Percentiles rank a stretch among this genome's conserved stretches.
Evolutionary conservation across 2,888 invertebrate species (phyloP).

Genomic region (Nomada flava): DNA sequence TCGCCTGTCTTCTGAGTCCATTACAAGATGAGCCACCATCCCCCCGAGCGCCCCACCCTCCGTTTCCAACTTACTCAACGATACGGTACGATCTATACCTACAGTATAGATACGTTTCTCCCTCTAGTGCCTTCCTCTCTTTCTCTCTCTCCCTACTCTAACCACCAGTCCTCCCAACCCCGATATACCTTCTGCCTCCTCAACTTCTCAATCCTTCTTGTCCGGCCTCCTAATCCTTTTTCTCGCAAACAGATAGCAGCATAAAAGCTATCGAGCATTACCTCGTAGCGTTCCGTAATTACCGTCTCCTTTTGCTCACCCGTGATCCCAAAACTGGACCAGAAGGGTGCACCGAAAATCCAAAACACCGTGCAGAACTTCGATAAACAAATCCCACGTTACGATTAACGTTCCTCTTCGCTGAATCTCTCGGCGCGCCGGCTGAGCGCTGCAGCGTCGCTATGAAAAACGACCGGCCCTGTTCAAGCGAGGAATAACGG

Average conservation of each 20-base stretch:
- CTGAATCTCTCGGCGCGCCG: not conserved
- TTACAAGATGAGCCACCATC: constrained; percentile 83
- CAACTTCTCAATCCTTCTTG: constrained; percentile 42
- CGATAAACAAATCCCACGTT: not conserved
- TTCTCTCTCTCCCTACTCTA: constrained; percentile 16
- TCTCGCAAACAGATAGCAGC: constrained; percentile 43
- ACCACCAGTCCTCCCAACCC: not conserved
- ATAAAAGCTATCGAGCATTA: constrained; percentile 43
- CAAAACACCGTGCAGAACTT: not conserved
- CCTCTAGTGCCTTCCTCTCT: constrained; percentile 29
- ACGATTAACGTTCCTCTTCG: constrained; percentile 12
- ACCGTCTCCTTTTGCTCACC: not conserved
- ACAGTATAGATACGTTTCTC: constrained; percentile 62
- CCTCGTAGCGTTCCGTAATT: constrained; percentile 38
- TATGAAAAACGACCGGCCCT: constrained; percentile 26
- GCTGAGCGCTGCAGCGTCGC: not conserved
- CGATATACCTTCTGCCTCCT: constrained; percentile 5
- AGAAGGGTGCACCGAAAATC: not conserved
- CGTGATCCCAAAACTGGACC: not conserved
- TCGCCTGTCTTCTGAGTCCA: constrained; percentile 84
- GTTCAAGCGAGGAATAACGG: constrained; percentile 11
- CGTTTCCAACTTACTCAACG: constrained; percentile 72
- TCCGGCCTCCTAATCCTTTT: constrained; percentile 59
- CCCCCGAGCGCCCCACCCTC: constrained; percentile 73
- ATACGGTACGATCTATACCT: constrained; percentile 69